These are phyloP conservation scores for Chionomys nivalis DNA, from an alignment of 2,113 vertebrate genomes.

Conservation along the genomic window DNA sequence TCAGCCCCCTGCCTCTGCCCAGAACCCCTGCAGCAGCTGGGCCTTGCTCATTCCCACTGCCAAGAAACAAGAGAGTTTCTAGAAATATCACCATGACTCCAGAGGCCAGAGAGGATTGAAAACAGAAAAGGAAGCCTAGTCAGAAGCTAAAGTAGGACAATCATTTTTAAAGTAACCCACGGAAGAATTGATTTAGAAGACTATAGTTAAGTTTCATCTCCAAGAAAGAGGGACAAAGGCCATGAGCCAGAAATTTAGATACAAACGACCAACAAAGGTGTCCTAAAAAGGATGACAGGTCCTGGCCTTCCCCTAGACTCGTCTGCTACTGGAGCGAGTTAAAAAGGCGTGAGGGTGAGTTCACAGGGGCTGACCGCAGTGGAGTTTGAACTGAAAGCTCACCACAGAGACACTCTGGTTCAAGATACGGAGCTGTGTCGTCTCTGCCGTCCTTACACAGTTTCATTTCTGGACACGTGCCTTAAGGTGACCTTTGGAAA, in stretches of 20 bases:
- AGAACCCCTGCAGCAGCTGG: neutral
- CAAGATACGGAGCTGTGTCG: neutral
- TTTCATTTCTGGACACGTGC: neutral
- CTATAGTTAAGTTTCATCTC: neutral
- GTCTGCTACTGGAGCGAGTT: neutral
- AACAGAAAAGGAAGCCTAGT: neutral
- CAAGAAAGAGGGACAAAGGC: neutral
- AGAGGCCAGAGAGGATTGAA: neutral
- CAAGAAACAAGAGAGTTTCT: neutral
- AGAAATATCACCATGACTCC: neutral
- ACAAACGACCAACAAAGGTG: neutral
- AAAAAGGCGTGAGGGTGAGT: neutral
- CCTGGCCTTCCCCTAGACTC: neutral
- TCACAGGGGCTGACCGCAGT: neutral
- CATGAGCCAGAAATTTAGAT: neutral
- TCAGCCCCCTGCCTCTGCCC: neutral
- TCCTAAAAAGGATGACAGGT: neutral
- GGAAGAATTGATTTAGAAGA: slow-evolving; percentile 21
- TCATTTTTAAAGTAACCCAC: neutral
- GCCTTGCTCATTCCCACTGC: neutral
- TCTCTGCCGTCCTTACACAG: neutral
- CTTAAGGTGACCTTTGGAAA: neutral
- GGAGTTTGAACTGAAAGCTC: neutral
- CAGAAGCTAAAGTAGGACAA: neutral
- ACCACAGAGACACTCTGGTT: neutral